A percentile compares a stretch with the other conserved stretches of the same genome.
Evolutionary conservation across 2,113 vertebrate genomes (phyloP).

Genomic region (Myrmecophaga tridactyla): DNA sequence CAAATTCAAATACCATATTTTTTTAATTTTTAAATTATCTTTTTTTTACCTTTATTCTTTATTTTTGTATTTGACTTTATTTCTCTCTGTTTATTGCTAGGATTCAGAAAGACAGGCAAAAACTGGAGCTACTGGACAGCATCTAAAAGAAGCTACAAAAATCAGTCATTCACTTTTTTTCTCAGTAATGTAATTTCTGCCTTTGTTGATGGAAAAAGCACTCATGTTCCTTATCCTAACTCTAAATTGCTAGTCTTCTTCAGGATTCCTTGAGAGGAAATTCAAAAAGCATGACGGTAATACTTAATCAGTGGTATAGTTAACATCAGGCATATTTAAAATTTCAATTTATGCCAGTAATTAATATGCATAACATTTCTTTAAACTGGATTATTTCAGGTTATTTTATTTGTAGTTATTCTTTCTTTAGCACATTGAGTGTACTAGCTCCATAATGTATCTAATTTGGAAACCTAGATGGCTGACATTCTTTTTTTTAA

Average conservation of each 20-base stretch:
- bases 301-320: not conserved
- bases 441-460: not conserved
- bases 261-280: constrained; percentile 98
- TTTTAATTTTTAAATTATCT: not conserved
- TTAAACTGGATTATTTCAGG: not conserved
- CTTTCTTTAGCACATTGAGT: not conserved
- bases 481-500: not conserved
- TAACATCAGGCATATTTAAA: not conserved
- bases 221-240: constrained; percentile 98
- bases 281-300: constrained; percentile 99
- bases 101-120: constrained; percentile 98
- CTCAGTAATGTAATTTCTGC: constrained; percentile 99
- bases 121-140: constrained; percentile 97
- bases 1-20: not conserved
- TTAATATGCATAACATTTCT: not conserved
- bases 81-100: constrained; percentile 79
- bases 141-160: constrained; percentile 98
- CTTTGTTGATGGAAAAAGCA: constrained; percentile 98
- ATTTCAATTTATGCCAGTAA: not conserved
- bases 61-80: not conserved
- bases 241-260: constrained; percentile 96
- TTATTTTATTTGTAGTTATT: not conserved
- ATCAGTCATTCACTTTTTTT: constrained; percentile 97
- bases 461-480: not conserved
- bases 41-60: not conserved